Evolutionary conservation across 2,113 vertebrate species (phyloP), one percentile per base, ranked within the genome.

Genomic region (Suricata suricatta): DNA sequence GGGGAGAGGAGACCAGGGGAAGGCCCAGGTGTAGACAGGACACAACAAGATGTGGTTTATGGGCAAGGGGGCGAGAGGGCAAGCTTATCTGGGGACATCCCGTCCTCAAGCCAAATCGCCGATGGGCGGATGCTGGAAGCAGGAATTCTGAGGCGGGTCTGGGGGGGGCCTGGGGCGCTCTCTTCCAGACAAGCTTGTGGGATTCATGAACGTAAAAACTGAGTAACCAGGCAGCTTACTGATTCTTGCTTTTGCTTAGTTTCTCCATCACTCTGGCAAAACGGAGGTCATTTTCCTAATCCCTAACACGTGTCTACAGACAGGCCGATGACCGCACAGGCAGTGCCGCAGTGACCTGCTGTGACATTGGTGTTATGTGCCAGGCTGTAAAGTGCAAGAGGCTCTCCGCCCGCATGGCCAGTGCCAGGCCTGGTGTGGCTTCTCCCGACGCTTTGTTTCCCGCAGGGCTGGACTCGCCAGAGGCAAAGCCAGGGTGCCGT

Each of bases 191-290:
- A 71, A 63, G 64, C 63, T 57, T 2, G 2, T 7, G 1, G 25
- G 13, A 7, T 29, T 6, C 10, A 1, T 5, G 2, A 0, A 9
- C 27, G 23, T 23, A 33, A 3, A 38, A 1, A 2, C 14, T 1
- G 2, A 57, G 52, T 25, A 12, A 1, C n/a, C 31, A 7, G 33
- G 52, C 52, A 3, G 33, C 1, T 35, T 3, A 1, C 7, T 3
- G 10, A 3, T 21, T 9, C 15, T 0, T 0, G 1, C 17, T 14
- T 14, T 1, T 2, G 68, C 35, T 1, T 17, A 8, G 1, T 5
- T 44, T 81, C 50, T 41, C 0, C 15, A 5, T 17, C 1, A 1
- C 2, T 0, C 83, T 3, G 15, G 52, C 2, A 10, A 29, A 64
- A 10, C 3, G 1, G 9, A 17, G 35, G 13, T 31, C 47, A 0